Percentiles rank a stretch among this genome's conserved stretches.
These are phyloP conservation scores for Ooceraea biroi DNA, from an alignment of 1,140 invertebrate species.

Conservation along the genomic window DNA sequence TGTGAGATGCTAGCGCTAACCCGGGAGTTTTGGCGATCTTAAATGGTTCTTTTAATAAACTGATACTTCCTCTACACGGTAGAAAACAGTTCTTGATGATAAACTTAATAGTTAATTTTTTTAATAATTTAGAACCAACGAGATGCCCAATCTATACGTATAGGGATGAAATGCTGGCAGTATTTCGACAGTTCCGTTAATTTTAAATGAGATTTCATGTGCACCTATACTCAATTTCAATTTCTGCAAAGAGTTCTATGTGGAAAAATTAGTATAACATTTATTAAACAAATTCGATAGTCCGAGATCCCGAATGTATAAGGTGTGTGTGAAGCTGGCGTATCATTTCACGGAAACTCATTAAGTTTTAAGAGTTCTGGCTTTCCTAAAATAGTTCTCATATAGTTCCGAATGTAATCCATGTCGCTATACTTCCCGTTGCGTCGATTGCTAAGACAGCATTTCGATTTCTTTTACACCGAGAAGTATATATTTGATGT, in stretches of 20 bases:
- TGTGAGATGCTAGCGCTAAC: too few relatives aligned
- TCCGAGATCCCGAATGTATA: background rate
- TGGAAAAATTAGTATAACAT: background rate
- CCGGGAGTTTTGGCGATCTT: background rate
- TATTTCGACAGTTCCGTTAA: background rate
- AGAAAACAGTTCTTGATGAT: background rate
- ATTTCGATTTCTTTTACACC: slow-evolving; percentile 47
- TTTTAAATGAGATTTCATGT: background rate
- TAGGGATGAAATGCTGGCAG: background rate
- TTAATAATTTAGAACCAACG: background rate
- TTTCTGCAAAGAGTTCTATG: background rate
- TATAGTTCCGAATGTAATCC: too few relatives aligned
- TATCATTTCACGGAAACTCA: too few relatives aligned
- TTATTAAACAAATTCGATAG: background rate
- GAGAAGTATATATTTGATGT: slow-evolving; percentile 59
- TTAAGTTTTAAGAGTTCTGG: too few relatives aligned
- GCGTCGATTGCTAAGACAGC: slow-evolving; percentile 61
- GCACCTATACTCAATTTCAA: background rate
- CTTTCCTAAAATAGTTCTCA: too few relatives aligned
- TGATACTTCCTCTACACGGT: slow-evolving; percentile 1
- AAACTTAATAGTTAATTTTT: background rate
- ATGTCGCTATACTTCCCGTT: slow-evolving; percentile 53
- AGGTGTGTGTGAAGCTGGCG: too few relatives aligned
- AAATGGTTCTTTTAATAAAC: background rate
- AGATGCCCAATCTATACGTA: background rate